Evolutionary conservation across 53 echinoderm and acorn worm genomes (phyloP), one percentile per base, ranked within the genome.

Genomic region (Zoroaster sp.): DNA sequence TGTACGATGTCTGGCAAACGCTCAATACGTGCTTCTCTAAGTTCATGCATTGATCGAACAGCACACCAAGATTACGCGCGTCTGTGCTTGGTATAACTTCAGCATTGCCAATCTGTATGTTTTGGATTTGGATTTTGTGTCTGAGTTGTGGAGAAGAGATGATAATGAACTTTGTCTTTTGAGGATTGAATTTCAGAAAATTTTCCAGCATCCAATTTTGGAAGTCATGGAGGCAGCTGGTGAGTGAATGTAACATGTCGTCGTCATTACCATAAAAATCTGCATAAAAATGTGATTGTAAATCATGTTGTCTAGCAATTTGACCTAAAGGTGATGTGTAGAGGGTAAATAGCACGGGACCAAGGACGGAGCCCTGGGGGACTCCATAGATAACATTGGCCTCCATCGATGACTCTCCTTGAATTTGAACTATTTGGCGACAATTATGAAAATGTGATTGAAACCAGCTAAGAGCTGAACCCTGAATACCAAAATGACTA

Each of bases 151-250:
- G 67, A 18, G 77, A 77, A 53, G 51, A 55, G 51, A 73, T 73
- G n/a, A 71, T 44, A 28, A 75, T 49, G 42, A 74, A 87, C 31
- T 73, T 73, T 15, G 88, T 87, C 75, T 87, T 87, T 3, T 55
- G 31, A 30, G 47, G 59, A 31, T 73, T 87, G 35, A 87, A 74
- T 39, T 76, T 88, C 35, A 88, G 66, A 20, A 63, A 52, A 67
- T 88, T 88, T 18, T 32, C 63, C 12, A 25, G 15, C 88, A 77
- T 88, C 77, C 88, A 75, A 5, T 34, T 77, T 33, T 76, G 54
- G 3, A 88, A 66, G 35, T 88, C 88, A 40, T 39, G n/a, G 10
- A 77, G 23, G 35, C 78, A 88, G 9, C 37, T 4, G 8, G 34
- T 10, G 7, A 82, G 41, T 17, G 65, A 66, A 14, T 40, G 10